Conservation (phyloP, 2,888 invertebrate genomes). For the Drosophila paranaensis region DNA sequence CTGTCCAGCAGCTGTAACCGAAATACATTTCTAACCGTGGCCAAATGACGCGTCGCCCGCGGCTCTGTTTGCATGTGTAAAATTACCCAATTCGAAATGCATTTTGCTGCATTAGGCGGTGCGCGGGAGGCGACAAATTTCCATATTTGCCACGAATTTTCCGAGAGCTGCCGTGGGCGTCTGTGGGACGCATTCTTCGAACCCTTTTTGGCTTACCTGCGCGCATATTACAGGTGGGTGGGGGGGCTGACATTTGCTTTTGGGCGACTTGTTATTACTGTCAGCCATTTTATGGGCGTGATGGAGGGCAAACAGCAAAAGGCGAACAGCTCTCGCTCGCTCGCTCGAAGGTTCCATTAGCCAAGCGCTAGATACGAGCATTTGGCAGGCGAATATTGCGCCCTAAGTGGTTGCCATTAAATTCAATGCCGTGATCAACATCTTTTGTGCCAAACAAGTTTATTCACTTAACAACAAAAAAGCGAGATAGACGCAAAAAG, state of each 20-base stretch:
- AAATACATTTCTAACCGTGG: slow-evolving; percentile 59
- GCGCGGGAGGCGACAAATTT: slow-evolving; percentile 46
- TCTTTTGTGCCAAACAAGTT: slow-evolving; percentile 41
- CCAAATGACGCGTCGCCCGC: slow-evolving; percentile 53
- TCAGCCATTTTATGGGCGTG: slow-evolving; percentile 41
- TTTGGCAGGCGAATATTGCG: slow-evolving; percentile 39
- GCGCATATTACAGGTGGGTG: slow-evolving; percentile 29
- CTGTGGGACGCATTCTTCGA: slow-evolving; percentile 22
- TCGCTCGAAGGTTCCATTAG: slow-evolving; percentile 48
- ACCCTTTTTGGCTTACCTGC: slow-evolving; percentile 36
- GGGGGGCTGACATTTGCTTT: background rate
- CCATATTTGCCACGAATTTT: slow-evolving; percentile 58
- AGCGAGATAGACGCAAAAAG: background rate
- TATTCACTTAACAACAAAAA: slow-evolving; percentile 47
- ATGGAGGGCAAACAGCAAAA: slow-evolving; percentile 28
- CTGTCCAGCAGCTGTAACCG: slow-evolving; percentile 55
- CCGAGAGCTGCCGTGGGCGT: slow-evolving; percentile 30
- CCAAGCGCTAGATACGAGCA: slow-evolving; percentile 41
- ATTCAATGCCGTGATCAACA: slow-evolving; percentile 54
- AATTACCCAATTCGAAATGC: slow-evolving; percentile 75
- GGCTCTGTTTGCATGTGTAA: slow-evolving; percentile 63
- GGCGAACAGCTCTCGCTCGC: background rate
- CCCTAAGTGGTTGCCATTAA: slow-evolving; percentile 58
- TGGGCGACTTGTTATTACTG: slow-evolving; percentile 41
- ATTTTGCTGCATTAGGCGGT: slow-evolving; percentile 65